Evolutionary conservation across 2,113 vertebrate genomes (phyloP).

Genomic region (Xiphorhynchus elegans): DNA sequence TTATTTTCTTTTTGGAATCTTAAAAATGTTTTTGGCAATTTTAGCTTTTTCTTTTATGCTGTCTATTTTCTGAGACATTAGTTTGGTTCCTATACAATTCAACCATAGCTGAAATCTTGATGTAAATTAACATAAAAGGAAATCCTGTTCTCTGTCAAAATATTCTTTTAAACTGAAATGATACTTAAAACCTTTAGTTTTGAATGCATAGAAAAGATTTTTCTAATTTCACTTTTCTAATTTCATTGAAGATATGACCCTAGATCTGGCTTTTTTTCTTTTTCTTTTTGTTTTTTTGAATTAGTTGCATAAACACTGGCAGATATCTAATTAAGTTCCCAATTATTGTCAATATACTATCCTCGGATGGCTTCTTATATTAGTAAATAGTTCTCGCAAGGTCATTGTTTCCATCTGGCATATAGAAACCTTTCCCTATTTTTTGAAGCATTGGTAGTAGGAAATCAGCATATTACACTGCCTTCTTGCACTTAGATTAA

Average conservation of each 20-base stretch:
- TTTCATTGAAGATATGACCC: conserved; percentile 9
- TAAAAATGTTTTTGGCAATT: neutral
- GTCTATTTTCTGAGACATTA: neutral
- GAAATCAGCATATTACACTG: neutral
- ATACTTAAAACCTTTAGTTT: neutral
- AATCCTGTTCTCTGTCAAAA: neutral
- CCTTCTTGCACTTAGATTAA: neutral
- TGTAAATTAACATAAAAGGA: neutral
- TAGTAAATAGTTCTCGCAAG: conserved; percentile 51
- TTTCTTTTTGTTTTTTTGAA: neutral
- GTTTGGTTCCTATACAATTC: neutral
- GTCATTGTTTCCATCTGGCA: conserved; percentile 21
- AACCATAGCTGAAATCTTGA: neutral
- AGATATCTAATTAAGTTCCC: conserved; percentile 48
- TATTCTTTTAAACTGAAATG: neutral
- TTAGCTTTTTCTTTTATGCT: neutral
- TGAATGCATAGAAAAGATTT: neutral
- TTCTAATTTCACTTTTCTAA: neutral
- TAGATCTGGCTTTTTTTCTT: neutral
- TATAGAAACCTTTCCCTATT: neutral
- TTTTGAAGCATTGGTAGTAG: neutral
- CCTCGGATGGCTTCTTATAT: conserved; percentile 37
- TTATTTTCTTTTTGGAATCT: neutral
- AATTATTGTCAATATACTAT: conserved; percentile 60
- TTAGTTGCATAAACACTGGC: conserved; percentile 26